A percentile compares a stretch with the other conserved stretches of the same genome.
These are phyloP conservation scores for Drosophila obscura DNA, from an alignment of 1,140 invertebrate genomes.

Conservation along the genomic window DNA sequence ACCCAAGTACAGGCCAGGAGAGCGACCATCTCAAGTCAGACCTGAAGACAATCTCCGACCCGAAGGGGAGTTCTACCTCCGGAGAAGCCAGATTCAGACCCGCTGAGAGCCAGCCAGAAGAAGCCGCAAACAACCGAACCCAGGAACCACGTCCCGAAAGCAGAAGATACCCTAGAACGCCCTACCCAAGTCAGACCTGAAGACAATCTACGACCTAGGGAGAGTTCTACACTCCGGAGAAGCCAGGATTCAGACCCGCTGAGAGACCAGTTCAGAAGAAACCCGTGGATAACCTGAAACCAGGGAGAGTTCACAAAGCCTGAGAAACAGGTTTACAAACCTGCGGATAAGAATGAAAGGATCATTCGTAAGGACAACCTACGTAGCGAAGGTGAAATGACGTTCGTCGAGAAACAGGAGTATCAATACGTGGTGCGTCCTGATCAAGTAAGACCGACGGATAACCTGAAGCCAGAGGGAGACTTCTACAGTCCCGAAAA, in stretches of 20 bases:
- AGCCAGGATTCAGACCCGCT: conserved; percentile 84
- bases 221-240: conserved; percentile 85
- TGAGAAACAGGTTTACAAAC: conserved; percentile 83
- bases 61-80: conserved; percentile 87
- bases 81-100: conserved; percentile 84
- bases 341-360: conserved; percentile 85
- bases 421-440: conserved; percentile 85
- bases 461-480: conserved; percentile 87
- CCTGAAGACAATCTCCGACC: conserved; percentile 85
- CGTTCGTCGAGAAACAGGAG: conserved; percentile 84
- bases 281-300: conserved; percentile 86
- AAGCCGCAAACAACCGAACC: conserved; percentile 86
- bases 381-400: conserved; percentile 84
- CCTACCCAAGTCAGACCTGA: conserved; percentile 84
- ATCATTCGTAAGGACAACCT: conserved; percentile 86
- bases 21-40: conserved; percentile 84
- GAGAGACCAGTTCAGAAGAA: conserved; percentile 85
- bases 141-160: conserved; percentile 84
- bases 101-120: conserved; percentile 85
- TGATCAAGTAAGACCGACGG: conserved; percentile 85
- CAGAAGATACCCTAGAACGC: conserved; percentile 84
- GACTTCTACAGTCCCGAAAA: conserved; percentile 84
- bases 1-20: conserved; percentile 84
- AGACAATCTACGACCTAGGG: conserved; percentile 86
- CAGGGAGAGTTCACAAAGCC: conserved; percentile 86